Conservation (phyloP, 2,797 vertebrate genomes). For the Argentina silus region DNA sequence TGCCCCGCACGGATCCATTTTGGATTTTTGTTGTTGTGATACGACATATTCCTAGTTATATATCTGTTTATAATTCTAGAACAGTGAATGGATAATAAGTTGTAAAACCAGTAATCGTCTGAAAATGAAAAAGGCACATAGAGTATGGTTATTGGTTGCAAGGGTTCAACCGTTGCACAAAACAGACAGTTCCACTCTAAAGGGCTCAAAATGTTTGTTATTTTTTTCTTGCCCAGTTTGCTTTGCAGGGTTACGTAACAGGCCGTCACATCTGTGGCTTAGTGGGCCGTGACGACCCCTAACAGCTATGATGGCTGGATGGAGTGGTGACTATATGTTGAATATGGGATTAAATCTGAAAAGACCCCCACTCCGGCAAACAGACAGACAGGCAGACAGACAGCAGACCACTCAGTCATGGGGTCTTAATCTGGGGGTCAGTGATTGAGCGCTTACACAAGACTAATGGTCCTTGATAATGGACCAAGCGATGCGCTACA, state of each 20-base stretch:
- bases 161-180: background rate
- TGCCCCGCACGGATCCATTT: background rate
- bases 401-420: constrained; percentile 2
- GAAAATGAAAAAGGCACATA: too few relatives aligned
- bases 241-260: background rate
- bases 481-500: constrained; percentile 21
- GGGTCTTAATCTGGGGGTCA: constrained; percentile 28
- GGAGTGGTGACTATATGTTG: background rate
- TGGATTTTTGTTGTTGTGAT: background rate
- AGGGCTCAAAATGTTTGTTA: background rate
- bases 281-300: background rate
- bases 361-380: background rate
- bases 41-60: background rate
- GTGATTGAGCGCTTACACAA: constrained; percentile 5
- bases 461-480: constrained; percentile 39
- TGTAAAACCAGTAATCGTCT: too few relatives aligned
- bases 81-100: too few relatives aligned
- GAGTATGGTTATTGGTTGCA: too few relatives aligned
- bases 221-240: background rate
- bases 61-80: too few relatives aligned
- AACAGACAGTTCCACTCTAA: background rate
- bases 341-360: constrained; percentile 16
- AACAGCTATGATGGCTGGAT: background rate
- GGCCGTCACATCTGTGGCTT: constrained; percentile 8
- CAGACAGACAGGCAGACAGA: background rate